Evolutionary conservation across 2,797 vertebrate species (phyloP).

Genomic region (Pangasius djambal): DNA sequence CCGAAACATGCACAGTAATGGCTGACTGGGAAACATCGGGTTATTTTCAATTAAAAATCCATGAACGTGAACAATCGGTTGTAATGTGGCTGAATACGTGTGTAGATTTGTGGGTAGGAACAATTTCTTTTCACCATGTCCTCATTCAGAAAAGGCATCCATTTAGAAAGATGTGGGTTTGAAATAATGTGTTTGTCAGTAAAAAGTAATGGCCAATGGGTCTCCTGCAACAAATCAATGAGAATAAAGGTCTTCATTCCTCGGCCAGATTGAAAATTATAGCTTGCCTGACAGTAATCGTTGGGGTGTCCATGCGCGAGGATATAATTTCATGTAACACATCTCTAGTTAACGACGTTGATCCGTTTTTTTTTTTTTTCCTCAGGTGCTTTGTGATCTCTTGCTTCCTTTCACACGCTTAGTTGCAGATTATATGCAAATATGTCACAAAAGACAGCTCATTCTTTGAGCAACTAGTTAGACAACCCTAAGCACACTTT

Average conservation of each 20-base stretch:
- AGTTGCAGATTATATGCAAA: constrained; percentile 76
- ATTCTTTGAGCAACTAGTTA: constrained; percentile 28
- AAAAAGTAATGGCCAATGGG: constrained; percentile 72
- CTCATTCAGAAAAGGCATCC: background rate
- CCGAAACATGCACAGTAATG: constrained; percentile 2
- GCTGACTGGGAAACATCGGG: background rate
- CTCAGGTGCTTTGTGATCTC: constrained; percentile 50
- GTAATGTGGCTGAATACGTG: background rate
- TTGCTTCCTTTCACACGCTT: background rate
- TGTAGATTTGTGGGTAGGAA: background rate
- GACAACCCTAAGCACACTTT: constrained; percentile 35
- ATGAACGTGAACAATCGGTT: background rate
- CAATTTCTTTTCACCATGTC: background rate
- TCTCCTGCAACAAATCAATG: constrained; percentile 77
- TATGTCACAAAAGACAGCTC: constrained; percentile 66
- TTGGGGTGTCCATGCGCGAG: constrained; percentile 61
- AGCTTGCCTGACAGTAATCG: constrained; percentile 72
- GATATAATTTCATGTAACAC: constrained; percentile 67
- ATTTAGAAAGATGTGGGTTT: constrained; percentile 3
- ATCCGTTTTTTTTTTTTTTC: constrained; percentile 53
- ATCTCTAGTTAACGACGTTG: constrained; percentile 63
- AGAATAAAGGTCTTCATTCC: constrained; percentile 73
- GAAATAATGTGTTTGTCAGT: constrained; percentile 65
- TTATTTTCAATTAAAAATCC: background rate
- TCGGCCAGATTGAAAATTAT: constrained; percentile 73